Base-by-base conservation (phyloP, 2,888 invertebrate genomes). In the Archips xylosteana region DNA sequence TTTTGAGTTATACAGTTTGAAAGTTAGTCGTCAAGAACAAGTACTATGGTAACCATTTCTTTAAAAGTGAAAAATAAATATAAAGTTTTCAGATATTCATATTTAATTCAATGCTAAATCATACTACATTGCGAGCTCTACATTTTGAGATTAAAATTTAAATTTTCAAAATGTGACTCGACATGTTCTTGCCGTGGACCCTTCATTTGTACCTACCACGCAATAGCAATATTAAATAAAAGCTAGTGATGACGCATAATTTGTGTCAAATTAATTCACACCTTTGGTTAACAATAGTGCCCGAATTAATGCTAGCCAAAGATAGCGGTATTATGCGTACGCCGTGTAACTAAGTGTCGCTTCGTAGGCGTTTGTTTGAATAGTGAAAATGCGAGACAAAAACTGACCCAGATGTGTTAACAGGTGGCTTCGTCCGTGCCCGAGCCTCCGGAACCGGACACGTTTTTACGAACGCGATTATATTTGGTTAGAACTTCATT, bases 321-420 rank as follows among this genome's bases (percentile, higher is more conserved):
- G 39, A 57, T 81, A 80, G 80, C 76, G 80, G 76, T 80, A 81
- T 81, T 80, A 82, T 78, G 84, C 80, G 81, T 77, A 77, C 81
- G 79, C 71, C 71, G 72, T 71, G 76, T 74, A 79, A 77, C 79
- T 79, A 75, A 80, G 79, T 81, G 78, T 80, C 80, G 81, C 79
- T 76, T 77, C 80, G 75, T 76, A 68, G 77, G 75, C 75, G 80
- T 87, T 87, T 89, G 83, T 90, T 88, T 89, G 86, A 84, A 89
- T 86, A 90, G 90, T 89, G 89, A 89, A 89, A 89, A 88, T 86
- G 80, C 75, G 69, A 70, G 76, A 83, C 83, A 89, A 89, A 91
- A 91, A 87, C 81, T 88, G 89, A 88, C 90, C 91, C 75, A 90
- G 88, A 89, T 89, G 83, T 82, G 82, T 87, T 85, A 88, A 86